phyloP scores from a whole-genome alignment of 2,113 vertebrate genomes.

The Mesitornis unicolor region DNA sequence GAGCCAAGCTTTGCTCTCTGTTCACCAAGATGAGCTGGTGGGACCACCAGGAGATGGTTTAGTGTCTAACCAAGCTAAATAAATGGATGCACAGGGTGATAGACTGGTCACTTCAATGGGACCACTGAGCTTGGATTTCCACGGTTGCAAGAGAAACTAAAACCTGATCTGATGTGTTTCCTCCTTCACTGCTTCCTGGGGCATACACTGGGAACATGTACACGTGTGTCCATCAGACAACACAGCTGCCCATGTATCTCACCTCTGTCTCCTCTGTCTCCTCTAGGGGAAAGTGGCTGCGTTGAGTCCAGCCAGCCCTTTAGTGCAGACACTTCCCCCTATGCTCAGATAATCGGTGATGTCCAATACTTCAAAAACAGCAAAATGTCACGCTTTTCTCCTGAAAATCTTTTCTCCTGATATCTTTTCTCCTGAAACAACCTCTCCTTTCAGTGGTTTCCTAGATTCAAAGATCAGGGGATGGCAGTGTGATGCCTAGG shows the following conservation, averaged over 20 bases:
- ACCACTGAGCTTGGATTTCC: not conserved
- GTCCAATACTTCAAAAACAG: not conserved
- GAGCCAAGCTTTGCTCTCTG: not conserved
- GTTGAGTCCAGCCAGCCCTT: not conserved
- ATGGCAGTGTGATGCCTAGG: not conserved
- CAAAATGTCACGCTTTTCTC: not conserved
- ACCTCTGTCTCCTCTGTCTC: not conserved
- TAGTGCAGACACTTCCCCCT: not conserved
- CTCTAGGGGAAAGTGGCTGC: not conserved
- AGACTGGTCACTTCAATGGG: not conserved
- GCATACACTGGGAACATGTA: no score
- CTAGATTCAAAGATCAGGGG: not conserved
- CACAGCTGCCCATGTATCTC: not conserved
- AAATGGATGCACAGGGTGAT: not conserved
- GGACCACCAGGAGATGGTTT: not conserved
- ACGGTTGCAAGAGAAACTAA: not conserved
- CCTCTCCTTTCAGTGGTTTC: not conserved
- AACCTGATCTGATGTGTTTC: not conserved
- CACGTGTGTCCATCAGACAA: not conserved
- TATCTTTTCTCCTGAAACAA: not conserved
- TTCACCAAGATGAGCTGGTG: not conserved
- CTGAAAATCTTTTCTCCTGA: not conserved
- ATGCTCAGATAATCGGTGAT: rapidly evolving
- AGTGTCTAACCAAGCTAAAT: not conserved
- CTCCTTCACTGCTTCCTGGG: not conserved